Evolutionary conservation across 1,140 invertebrate genomes (phyloP), one percentile per base, ranked within the genome.

Genomic region (Pristionchus pacificus): DNA sequence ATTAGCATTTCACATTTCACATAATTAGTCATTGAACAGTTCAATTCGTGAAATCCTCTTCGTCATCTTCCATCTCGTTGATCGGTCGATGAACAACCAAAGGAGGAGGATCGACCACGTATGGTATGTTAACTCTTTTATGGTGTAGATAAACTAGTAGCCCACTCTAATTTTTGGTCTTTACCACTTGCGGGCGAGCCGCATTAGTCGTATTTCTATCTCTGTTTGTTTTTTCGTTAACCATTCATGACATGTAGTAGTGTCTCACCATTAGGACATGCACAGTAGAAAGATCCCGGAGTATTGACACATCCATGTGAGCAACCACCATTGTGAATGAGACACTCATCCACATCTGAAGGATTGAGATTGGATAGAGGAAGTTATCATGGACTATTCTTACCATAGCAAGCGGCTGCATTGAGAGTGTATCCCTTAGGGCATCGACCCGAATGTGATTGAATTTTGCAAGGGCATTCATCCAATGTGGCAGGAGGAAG

Each of bases 211-310:
- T n/a, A n/a, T n/a, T n/a, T n/a, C n/a, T n/a, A n/a, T n/a, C n/a
- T n/a, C n/a, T n/a, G n/a, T n/a, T n/a, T n/a, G n/a, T n/a, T n/a
- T n/a, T n/a, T n/a, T n/a, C n/a, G n/a, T n/a, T n/a, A n/a, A n/a
- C n/a, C n/a, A n/a, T n/a, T n/a, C n/a, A n/a, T n/a, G n/a, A n/a
- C 77, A 77, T 68, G 38, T 6, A 19, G 38, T 10, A 19, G 38
- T 6, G 38, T 10, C 38, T 49, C 30, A 58, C 91, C 91, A 71
- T 88, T 87, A 72, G 89, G 89, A 81, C 93, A 95, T 24, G 88
- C 87, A 80, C 93, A 95, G 64, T 89, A 88, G 84, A 89, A 91
- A 58, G 89, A 88, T 0, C 91, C 91, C 1, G 87, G 85, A 38
- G 89, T 88, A 81, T 93, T 92, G 0, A 89, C 83, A 78, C 91